Evolutionary conservation across 2,888 invertebrate genomes (phyloP).

Genomic region (Ligdia adustata): DNA sequence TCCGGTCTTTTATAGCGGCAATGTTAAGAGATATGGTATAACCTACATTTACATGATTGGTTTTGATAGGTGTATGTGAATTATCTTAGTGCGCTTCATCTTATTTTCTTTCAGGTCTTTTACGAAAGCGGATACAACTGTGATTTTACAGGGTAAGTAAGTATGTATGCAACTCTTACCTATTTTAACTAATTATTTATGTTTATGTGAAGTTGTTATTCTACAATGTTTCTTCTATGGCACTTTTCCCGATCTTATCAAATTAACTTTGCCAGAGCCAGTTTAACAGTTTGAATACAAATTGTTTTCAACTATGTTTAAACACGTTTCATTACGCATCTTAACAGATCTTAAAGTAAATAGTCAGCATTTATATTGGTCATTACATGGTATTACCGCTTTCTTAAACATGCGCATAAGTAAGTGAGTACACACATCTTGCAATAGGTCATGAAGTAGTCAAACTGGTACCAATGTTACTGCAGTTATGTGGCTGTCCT

Average conservation of each 20-base stretch:
- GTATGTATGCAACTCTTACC: no score
- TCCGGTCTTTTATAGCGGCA: slow-evolving; percentile 4
- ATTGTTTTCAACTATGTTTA: slow-evolving; percentile 1
- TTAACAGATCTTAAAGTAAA: slow-evolving; percentile 13
- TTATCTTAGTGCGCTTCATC: neutral
- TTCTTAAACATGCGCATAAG: slow-evolving; percentile 26
- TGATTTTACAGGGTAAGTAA: no score
- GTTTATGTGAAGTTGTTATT: no score
- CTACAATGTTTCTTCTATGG: no score
- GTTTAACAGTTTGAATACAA: neutral
- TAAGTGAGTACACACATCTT: slow-evolving; percentile 26
- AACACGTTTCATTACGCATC: slow-evolving; percentile 5
- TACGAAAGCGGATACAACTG: no score
- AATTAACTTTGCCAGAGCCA: no score
- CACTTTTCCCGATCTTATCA: no score
- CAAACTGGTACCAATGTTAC: slow-evolving; percentile 38
- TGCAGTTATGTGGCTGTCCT: slow-evolving; percentile 26
- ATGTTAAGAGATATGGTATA: slow-evolving; percentile 6
- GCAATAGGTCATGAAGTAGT: slow-evolving; percentile 38
- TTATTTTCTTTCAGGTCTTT: no score
- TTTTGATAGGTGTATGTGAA: neutral
- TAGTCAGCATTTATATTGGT: slow-evolving; percentile 7
- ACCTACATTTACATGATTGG: slow-evolving; percentile 10
- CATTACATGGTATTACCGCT: slow-evolving; percentile 22
- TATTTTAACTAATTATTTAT: no score